Evolutionary conservation across 1,140 invertebrate species (phyloP).

Genomic region (Saxidomus purpurata): DNA sequence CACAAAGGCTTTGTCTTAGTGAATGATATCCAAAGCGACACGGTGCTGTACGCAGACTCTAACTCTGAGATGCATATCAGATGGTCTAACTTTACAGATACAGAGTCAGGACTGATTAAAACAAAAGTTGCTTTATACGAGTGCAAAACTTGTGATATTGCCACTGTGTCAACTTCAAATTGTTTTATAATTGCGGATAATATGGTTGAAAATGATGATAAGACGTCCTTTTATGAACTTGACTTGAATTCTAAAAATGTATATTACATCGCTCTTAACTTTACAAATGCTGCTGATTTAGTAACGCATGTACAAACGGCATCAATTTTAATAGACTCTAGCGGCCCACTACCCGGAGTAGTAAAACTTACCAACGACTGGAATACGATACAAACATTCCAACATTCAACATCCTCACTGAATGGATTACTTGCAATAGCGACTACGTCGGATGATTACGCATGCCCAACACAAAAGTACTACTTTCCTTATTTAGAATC

Average conservation of each 20-base stretch:
- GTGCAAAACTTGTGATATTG: constrained; percentile 12
- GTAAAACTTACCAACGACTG: constrained; percentile 44
- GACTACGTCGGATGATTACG: not conserved
- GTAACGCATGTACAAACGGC: not conserved
- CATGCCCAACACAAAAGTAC: constrained; percentile 30
- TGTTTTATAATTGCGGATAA: constrained; percentile 36
- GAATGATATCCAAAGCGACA: constrained; percentile 11
- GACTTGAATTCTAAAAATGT: constrained; percentile 13
- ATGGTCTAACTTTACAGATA: constrained; percentile 17
- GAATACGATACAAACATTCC: constrained; percentile 7
- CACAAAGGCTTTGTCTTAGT: not conserved
- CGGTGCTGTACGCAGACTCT: not conserved
- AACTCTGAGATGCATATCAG: constrained; percentile 33
- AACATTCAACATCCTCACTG: constrained; percentile 4
- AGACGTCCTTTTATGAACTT: constrained; percentile 47
- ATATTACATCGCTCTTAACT: constrained; percentile 24
- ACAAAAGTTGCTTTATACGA: constrained; percentile 8
- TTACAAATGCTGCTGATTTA: constrained; percentile 44
- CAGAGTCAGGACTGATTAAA: constrained; percentile 20
- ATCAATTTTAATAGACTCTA: constrained; percentile 27
- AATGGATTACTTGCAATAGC: constrained; percentile 32
- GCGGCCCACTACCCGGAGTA: not conserved
- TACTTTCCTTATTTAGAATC: not conserved
- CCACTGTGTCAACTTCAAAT: not conserved
- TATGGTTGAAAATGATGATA: constrained; percentile 24